These are phyloP conservation scores for Tor tambroides DNA, from an alignment of 2,113 vertebrate species.

Conservation along the genomic window DNA sequence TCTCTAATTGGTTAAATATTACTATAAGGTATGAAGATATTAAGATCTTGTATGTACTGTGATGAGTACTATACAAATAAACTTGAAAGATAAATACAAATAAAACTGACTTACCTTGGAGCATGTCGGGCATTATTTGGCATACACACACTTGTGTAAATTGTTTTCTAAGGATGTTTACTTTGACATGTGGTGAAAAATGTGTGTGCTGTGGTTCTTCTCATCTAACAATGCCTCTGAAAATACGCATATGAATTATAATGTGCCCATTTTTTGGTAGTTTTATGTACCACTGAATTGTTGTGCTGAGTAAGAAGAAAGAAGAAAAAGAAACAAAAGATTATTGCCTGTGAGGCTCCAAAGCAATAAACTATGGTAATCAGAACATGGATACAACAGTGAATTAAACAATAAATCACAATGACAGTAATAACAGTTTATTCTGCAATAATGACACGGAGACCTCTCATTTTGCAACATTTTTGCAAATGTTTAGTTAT, in stretches of 20 bases:
- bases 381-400: neutral
- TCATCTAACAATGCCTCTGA: neutral
- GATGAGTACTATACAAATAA: too few relatives aligned
- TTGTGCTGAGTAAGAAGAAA: neutral
- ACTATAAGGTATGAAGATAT: too few relatives aligned
- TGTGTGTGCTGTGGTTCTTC: neutral
- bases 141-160: neutral
- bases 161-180: neutral
- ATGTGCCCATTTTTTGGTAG: neutral
- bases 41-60: neutral
- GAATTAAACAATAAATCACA: slow-evolving; percentile 5
- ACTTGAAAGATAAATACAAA: too few relatives aligned
- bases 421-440: neutral
- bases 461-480: neutral
- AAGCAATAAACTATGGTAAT: neutral
- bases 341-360: neutral
- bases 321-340: neutral
- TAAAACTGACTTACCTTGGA: too few relatives aligned
- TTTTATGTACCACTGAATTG: neutral
- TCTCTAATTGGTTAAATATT: too few relatives aligned
- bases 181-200: neutral
- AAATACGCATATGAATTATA: neutral
- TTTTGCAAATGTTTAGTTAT: slow-evolving; percentile 6
- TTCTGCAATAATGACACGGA: neutral
- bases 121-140: too few relatives aligned